Evolutionary conservation across 2,888 invertebrate genomes (phyloP), one percentile per base, ranked within the genome.

Genomic region (Aelia acuminata): DNA sequence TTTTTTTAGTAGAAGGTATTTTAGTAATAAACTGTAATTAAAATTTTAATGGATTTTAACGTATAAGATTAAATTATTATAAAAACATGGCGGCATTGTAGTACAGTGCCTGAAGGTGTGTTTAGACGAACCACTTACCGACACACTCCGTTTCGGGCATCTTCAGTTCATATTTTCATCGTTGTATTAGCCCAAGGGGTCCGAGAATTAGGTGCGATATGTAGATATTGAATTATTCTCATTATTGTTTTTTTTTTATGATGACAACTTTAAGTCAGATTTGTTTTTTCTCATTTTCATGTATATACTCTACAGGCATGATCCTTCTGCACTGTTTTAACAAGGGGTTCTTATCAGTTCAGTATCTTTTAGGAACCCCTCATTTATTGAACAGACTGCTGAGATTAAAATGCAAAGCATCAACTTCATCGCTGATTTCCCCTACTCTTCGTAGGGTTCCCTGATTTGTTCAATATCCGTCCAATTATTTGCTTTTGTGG

Each of bases 401-500:
- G 26, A 57, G 57, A 57, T 57, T 57, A 57, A 57, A 57, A 57
- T 57, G n/a, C 57, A 57, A 57, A 57, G 57, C 26, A 57, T 26
- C 26, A 13, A 53, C 53, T 53, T n/a, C n/a, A n/a, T 10, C 18
- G 5, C 57, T 26, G 57, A 7, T 57, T 57, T 22, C 26, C n/a
- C 53, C n/a, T n/a, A 1, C 8, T n/a, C 10, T n/a, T 8, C 3
- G 20, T 22, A 53, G 22, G 53, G 26, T 13, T 26, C 57, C 26
- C 10, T 22, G 10, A 22, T 53, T 53, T 18, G n/a, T 53, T 53
- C 53, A 53, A 53, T 53, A 53, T 53, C n/a, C 53, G 53, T 22
- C 8, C 7, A 22, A 53, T 53, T n/a, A 53, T 53, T 53, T 53
- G n/a, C 53, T 7, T 53, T 53, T 8, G 53, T 22, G 22, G 18